Evolutionary conservation across 2,888 invertebrate genomes (phyloP).

Genomic region (Pammene fasciana): DNA sequence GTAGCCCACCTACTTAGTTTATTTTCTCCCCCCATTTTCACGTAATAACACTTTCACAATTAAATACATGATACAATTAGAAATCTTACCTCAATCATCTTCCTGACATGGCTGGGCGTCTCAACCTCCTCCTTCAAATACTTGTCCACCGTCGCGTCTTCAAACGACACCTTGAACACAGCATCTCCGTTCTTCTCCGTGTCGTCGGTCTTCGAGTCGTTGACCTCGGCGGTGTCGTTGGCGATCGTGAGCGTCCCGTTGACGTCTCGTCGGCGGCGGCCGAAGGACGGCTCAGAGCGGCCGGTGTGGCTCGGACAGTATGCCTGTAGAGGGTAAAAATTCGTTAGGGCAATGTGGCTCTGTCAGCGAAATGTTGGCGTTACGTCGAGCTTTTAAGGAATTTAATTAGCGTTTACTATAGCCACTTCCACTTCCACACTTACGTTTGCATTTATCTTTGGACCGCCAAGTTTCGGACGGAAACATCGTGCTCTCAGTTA

Average conservation of each 20-base stretch:
- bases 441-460: no score
- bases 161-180: slow-evolving; percentile 71
- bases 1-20: no score
- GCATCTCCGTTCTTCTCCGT: slow-evolving; percentile 48
- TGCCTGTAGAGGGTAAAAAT: slow-evolving; percentile 81
- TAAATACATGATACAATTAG: no score
- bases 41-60: no score
- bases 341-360: no score
- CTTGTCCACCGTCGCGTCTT: slow-evolving; percentile 71
- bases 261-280: slow-evolving; percentile 85
- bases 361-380: no score
- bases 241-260: slow-evolving; percentile 63
- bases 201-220: slow-evolving; percentile 45
- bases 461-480: no score
- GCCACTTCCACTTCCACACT: no score
- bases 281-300: slow-evolving; percentile 92
- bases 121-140: slow-evolving; percentile 81
- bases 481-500: no score
- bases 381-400: no score
- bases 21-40: no score
- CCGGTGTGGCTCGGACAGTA: slow-evolving; percentile 92
- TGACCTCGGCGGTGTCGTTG: slow-evolving; percentile 63
- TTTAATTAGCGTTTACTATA: no score
- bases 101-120: slow-evolving; percentile 90
- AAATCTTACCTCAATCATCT: slow-evolving; percentile 91